Evolutionary conservation across 2,113 vertebrate genomes (phyloP), one percentile per base, ranked within the genome.

Genomic region (Chaenogobius annularis): DNA sequence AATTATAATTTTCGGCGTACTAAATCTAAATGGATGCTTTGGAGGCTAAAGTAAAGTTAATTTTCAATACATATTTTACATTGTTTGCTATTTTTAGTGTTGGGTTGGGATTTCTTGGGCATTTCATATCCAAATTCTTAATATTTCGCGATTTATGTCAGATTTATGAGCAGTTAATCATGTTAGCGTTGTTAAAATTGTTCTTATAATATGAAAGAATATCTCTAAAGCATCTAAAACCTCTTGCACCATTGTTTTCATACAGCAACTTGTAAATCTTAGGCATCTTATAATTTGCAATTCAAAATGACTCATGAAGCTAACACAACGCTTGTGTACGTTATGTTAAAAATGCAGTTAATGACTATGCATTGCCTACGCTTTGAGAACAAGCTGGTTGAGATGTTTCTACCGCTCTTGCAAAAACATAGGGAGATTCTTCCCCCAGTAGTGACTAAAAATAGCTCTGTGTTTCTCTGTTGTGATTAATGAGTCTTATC

Each of bases 401-500:
- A 35, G 58, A 61, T 61, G 31, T 62, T 35, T 63, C 17, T n/a
- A 63, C 43, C 3, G 4, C 20, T 56, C 62, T 5, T 40, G 54
- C 67, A 68, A 65, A 47, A 73, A 74, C 31, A 58, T n/a, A 54
- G 43, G 17, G 9, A 37, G 61, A 35, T 15, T 63, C 31, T 62
- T 63, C 61, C 31, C n/a, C 22, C 11, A 17, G 56, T 0, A 4
- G 11, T 7, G n/a, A 0, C 59, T 79, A 69, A 77, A 82, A 74
- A 81, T 73, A 82, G 52, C 20, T 17, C 35, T n/a, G 35, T 47
- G 52, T 68, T 73, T 31, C 59, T 72, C 20, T 63, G 62, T 40
- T 40, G 65, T 68, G 56, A 81, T 66, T 68, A 84, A 82, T 20
- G 75, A 17, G n/a, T 58, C 14, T 66, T 2, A 26, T 58, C 58